phyloP scores from a whole-genome alignment of 1,140 invertebrate genomes.

The Tetragnatha versicolor region DNA sequence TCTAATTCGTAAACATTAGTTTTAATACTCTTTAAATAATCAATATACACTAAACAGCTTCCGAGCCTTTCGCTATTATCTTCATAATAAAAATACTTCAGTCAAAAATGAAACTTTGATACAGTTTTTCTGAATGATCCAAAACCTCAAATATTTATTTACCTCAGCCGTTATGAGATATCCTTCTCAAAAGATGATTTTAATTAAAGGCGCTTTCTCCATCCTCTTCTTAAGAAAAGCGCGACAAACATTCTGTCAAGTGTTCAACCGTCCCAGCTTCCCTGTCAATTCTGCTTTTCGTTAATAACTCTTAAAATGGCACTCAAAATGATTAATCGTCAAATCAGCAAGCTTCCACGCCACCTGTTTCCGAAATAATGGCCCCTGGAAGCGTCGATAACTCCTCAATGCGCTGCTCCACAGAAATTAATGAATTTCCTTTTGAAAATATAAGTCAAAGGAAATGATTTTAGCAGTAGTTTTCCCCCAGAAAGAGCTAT shows the following conservation, averaged over 20 bases:
- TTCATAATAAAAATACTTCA: no score
- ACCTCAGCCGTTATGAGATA: no score
- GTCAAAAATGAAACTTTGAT: no score
- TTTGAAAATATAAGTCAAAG: slow-evolving; percentile 25
- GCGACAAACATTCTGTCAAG: not conserved
- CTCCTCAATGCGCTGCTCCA: slow-evolving; percentile 18
- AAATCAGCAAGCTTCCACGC: slow-evolving; percentile 7
- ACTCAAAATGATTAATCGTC: slow-evolving; percentile 21
- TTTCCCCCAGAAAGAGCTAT: not conserved
- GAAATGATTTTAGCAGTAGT: slow-evolving; percentile 25
- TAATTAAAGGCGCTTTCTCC: no score
- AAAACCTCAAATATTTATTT: no score
- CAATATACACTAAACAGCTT: no score
- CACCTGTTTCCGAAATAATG: slow-evolving; percentile 45
- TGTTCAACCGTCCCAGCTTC: not conserved
- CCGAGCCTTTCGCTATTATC: no score
- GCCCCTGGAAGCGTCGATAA: slow-evolving; percentile 20
- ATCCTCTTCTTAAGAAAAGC: no score
- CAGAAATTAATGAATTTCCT: slow-evolving; percentile 34
- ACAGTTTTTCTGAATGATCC: no score
- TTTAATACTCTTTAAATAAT: no score
- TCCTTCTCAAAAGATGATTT: no score
- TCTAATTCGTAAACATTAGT: no score
- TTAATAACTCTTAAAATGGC: slow-evolving; percentile 19
- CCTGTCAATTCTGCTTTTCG: not conserved